Base-by-base conservation (phyloP, 2,888 invertebrate species). In the Drosophila prolongata region DNA sequence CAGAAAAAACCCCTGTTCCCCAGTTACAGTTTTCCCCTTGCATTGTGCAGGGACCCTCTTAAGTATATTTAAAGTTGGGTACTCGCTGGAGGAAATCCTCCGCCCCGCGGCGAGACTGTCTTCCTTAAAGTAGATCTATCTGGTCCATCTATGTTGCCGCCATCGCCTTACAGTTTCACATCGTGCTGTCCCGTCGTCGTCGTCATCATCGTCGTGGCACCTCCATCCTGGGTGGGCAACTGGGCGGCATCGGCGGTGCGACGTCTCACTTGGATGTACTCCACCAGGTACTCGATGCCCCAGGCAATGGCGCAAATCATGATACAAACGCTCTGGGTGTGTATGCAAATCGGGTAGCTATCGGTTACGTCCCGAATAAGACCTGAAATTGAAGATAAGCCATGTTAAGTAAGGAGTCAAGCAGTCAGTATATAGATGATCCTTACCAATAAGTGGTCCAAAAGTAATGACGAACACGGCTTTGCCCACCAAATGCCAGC, bases 401-500 rank as follows among this genome's bases (percentile, higher is more conserved):
- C 13, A 6, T 11, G 3, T 10, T 1, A n/a, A 9, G 6, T 19
- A 38, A 35, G 6, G 13, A 14, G 30, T 2, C 8, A 8, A 10
- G 9, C 10, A 19, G 5, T n/a, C 0, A 6, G 6, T 1, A 13
- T 30, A 0, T 0, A 5, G 34, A 19, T 14, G 1, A 38, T 6
- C 14, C 85, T 93, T 89, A 95, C 95, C 95, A 90, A 95, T 94
- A 49, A 96, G 75, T 1, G 96, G 96, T 59, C 96, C 96, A 76
- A 96, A 93, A 11, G 93, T 90, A 11, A 95, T 94, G 3, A 96
- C 95, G 77, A 95, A 94, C 3, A 95, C 90, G 9, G 96, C 96
- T 89, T 96, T 96, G 82, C 95, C 95, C 75, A 96, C 95, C 94
- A 96, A 95, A 84, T 95, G 96, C 87, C 96, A 93, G 14, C 96